Percentiles rank a stretch among this genome's conserved stretches.
Evolutionary conservation across 2,888 invertebrate genomes (phyloP).

Genomic region (Zhengitettix transpicula): DNA sequence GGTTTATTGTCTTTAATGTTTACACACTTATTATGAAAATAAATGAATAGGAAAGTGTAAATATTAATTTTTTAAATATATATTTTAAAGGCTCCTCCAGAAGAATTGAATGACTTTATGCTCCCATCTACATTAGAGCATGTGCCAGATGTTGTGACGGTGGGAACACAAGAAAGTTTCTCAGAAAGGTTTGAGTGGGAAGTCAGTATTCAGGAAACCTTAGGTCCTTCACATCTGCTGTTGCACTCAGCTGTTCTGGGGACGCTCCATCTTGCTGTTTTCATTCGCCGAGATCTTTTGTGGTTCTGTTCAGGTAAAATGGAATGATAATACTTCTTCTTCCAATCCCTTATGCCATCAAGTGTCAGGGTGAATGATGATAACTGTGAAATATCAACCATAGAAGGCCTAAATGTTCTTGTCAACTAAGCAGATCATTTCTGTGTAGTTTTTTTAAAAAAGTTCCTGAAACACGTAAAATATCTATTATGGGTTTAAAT

Average conservation of each 20-base stretch:
- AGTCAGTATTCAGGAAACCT: slow-evolving; percentile 75
- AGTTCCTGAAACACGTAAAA: no score
- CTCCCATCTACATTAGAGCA: slow-evolving; percentile 69
- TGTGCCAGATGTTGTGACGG: slow-evolving; percentile 78
- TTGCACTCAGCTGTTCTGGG: slow-evolving; percentile 73
- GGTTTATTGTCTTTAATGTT: no score
- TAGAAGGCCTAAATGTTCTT: no score
- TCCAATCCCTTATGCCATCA: no score
- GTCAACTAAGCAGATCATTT: neutral
- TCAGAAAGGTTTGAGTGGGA: slow-evolving; percentile 81
- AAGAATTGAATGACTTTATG: slow-evolving; percentile 74
- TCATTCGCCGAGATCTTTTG: slow-evolving; percentile 77
- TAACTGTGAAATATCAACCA: no score
- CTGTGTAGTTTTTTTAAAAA: no score
- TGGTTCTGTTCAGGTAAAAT: slow-evolving; percentile 74
- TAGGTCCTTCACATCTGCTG: slow-evolving; percentile 84
- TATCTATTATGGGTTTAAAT: no score
- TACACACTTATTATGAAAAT: no score
- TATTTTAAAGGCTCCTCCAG: slow-evolving; percentile 29
- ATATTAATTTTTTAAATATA: no score
- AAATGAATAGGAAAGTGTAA: no score
- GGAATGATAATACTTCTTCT: no score
- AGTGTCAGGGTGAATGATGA: no score
- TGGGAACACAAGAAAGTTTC: slow-evolving; percentile 87
- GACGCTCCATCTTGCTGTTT: slow-evolving; percentile 76